Base-by-base conservation (phyloP, 2,888 invertebrate genomes). In the Cerastis rubricosa region DNA sequence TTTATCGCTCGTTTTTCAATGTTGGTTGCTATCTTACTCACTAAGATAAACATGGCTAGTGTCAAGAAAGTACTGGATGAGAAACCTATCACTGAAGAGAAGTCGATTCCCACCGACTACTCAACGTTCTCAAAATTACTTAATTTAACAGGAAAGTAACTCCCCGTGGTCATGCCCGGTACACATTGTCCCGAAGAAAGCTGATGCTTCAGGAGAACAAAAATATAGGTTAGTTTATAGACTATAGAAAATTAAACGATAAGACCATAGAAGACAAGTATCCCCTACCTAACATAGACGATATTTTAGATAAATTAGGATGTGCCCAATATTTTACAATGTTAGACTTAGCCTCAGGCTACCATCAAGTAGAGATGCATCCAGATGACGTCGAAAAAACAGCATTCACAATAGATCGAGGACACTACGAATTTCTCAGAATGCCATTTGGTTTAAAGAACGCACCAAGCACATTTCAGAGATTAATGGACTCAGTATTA, bases 61-160 rank as follows among this genome's bases (percentile, higher is more conserved):
- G 79, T 66, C 12, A 80, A 77, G 68, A 73, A 45, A 4, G 22
- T 14, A n/a, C 43, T 35, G 11, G 80, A 51, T 17, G 78, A 79
- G 19, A 76, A 67, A 45, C 45, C 8, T 5, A 35, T 64, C 2
- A 0, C 2, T 11, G 73, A 75, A 8, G 67, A 63, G 7, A 83
- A 78, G 12, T 1, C 51, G 25, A 8, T 71, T 17, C 11, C 40
- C 14, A 70, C 51, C 0, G 83, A 85, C 0, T 76, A 65, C 25
- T 51, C 68, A 0, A 61, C 79, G 17, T 78, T 85, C 14, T 35
- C 83, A 5, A 78, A 78, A 69, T n/a, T n/a, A n/a, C n/a, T n/a
- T n/a, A n/a, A n/a, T n/a, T n/a, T n/a, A n/a, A 0, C 43, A 49
- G n/a, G 40, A 78, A 51, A 82, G 76, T 17, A 74, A 61, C 0